Conservation (phyloP, 2,888 invertebrate genomes). For the Nipponacmea schrenckii region DNA sequence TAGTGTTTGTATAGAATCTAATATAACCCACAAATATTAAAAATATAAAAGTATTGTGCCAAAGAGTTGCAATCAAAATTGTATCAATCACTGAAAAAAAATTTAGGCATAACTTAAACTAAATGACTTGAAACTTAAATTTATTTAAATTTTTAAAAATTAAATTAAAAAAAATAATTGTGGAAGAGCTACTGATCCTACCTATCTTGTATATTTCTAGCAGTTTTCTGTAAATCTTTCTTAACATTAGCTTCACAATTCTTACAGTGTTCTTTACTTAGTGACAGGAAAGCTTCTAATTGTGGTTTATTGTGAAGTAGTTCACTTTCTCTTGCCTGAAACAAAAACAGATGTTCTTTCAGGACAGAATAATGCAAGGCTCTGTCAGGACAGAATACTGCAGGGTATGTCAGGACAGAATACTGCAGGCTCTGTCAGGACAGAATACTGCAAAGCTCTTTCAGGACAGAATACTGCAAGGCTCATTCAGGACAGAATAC, state of each 20-base stretch:
- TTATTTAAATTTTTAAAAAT: too few relatives aligned
- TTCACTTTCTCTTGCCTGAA: constrained; percentile 45
- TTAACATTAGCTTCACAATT: constrained; percentile 55
- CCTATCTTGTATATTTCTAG: constrained; percentile 46
- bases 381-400: too few relatives aligned
- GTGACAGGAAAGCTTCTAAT: constrained; percentile 44
- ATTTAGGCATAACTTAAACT: too few relatives aligned
- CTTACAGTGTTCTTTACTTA: constrained; percentile 47
- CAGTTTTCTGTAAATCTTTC: constrained; percentile 48
- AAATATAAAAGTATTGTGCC: background rate
- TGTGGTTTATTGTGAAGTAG: constrained; percentile 40
- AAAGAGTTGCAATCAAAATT: too few relatives aligned
- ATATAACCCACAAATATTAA: background rate
- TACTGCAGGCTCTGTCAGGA: too few relatives aligned
- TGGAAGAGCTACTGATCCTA: constrained; percentile 1
- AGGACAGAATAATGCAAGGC: background rate
- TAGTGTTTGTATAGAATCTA: background rate
- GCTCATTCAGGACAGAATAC: too few relatives aligned
- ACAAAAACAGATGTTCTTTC: background rate
- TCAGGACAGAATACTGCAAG: too few relatives aligned
- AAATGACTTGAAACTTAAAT: too few relatives aligned
- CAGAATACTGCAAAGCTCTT: too few relatives aligned
- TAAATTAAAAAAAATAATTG: too few relatives aligned
- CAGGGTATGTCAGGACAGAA: too few relatives aligned
- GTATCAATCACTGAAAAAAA: too few relatives aligned